Conservation (phyloP, 1,140 invertebrate genomes). For the Caenorhabditis briggsae region DNA sequence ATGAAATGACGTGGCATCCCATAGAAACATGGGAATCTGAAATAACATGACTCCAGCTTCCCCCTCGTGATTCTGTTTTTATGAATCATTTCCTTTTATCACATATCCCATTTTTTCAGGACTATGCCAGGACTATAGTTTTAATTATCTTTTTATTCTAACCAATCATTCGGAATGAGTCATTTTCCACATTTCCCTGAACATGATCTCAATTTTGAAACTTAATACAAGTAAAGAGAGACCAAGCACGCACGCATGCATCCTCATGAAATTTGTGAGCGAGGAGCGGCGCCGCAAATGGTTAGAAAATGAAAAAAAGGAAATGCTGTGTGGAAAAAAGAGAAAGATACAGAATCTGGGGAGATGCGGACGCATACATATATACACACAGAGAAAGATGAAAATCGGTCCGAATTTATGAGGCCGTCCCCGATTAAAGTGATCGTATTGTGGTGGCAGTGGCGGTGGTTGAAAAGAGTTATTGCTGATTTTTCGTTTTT, state of each 20-base stretch:
- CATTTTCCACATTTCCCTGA: neutral
- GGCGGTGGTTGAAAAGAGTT: slow-evolving; percentile 5
- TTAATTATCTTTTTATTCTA: too few species aligned
- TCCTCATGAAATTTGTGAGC: neutral
- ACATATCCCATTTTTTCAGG: neutral
- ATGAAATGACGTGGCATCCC: slow-evolving; percentile 4
- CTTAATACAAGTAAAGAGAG: neutral
- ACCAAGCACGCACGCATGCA: neutral
- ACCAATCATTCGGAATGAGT: too few species aligned
- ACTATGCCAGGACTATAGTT: too few species aligned
- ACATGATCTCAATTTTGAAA: neutral
- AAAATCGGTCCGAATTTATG: slow-evolving; percentile 51
- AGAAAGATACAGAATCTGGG: neutral
- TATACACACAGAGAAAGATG: neutral
- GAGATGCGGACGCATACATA: slow-evolving; percentile 2
- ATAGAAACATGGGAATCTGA: too few species aligned
- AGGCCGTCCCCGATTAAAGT: slow-evolving; percentile 24
- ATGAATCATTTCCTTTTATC: neutral
- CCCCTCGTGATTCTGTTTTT: neutral
- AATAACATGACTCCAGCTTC: neutral
- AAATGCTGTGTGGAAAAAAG: neutral
- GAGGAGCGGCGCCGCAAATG: slow-evolving; percentile 18
- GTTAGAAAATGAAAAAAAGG: slow-evolving; percentile 17
- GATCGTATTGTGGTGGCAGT: neutral
- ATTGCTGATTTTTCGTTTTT: neutral